A percentile compares a stretch with the other conserved stretches of the same genome.
Conservation (phyloP, 2,113 vertebrate species). For the Pterocles gutturalis region DNA sequence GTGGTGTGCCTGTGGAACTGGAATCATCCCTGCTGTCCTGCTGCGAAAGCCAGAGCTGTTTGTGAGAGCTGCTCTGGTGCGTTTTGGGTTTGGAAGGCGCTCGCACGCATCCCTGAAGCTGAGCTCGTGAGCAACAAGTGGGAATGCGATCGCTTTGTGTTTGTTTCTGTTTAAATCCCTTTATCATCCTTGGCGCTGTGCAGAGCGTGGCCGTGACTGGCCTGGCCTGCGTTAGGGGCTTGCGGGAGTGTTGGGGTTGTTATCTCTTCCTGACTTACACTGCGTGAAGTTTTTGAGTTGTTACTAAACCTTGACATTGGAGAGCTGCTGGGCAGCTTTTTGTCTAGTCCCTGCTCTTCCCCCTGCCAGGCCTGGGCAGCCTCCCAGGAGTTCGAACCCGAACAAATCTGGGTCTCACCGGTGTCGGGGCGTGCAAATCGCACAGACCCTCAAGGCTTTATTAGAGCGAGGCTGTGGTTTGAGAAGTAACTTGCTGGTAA, state of each 20-base stretch:
- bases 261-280: rapidly evolving
- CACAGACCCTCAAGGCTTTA: neutral
- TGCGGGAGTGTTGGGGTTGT: rapidly evolving
- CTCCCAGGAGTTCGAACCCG: neutral
- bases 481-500: neutral
- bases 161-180: neutral
- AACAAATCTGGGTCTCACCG: rapidly evolving
- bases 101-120: neutral
- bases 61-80: rapidly evolving
- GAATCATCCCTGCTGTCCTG: neutral
- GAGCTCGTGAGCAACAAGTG: neutral
- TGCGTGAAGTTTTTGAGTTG: neutral
- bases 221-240: neutral
- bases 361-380: neutral
- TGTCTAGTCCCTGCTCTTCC: no score
- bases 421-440: rapidly evolving
- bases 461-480: neutral
- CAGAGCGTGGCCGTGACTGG: neutral
- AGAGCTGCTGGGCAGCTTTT: neutral
- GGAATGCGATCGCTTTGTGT: no score
- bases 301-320: rapidly evolving
- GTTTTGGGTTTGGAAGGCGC: neutral
- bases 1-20: neutral
- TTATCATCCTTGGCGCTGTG: rapidly evolving
- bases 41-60: neutral